A percentile compares a stretch with the other conserved stretches of the same genome.
Conservation (phyloP, 2,113 vertebrate genomes). For the Beaufortia kweichowensis region DNA sequence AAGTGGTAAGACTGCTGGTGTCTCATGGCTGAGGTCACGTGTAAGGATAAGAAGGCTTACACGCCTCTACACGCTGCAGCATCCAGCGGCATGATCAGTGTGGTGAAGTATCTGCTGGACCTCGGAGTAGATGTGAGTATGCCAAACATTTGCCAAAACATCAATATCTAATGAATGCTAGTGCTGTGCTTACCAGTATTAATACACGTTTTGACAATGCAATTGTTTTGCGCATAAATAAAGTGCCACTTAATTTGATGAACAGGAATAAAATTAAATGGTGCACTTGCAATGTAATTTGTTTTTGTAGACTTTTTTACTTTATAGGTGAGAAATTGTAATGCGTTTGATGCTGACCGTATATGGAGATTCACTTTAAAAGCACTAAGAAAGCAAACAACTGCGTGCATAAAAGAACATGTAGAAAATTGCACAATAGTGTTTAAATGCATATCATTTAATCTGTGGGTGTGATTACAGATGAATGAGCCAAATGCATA, state of each 20-base stretch:
- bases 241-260: no score
- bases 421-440: neutral
- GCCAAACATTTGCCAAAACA: neutral
- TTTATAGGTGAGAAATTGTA: no score
- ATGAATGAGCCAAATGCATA: conserved; percentile 97
- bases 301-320: no score
- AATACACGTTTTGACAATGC: no score
- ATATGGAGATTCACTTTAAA: neutral
- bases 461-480: conserved; percentile 61
- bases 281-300: no score
- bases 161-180: neutral
- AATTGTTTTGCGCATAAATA: no score
- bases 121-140: conserved; percentile 92
- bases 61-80: conserved; percentile 93
- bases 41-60: conserved; percentile 97
- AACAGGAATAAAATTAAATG: no score
- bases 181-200: no score
- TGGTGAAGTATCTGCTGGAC: conserved; percentile 95
- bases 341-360: no score
- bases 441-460: neutral
- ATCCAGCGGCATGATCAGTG: conserved; percentile 94
- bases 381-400: neutral
- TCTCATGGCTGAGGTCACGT: conserved; percentile 93
- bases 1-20: conserved; percentile 93
- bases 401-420: neutral